These are phyloP conservation scores for Hemibagrus guttatus DNA, from an alignment of 2,797 vertebrate genomes.

Conservation along the genomic window DNA sequence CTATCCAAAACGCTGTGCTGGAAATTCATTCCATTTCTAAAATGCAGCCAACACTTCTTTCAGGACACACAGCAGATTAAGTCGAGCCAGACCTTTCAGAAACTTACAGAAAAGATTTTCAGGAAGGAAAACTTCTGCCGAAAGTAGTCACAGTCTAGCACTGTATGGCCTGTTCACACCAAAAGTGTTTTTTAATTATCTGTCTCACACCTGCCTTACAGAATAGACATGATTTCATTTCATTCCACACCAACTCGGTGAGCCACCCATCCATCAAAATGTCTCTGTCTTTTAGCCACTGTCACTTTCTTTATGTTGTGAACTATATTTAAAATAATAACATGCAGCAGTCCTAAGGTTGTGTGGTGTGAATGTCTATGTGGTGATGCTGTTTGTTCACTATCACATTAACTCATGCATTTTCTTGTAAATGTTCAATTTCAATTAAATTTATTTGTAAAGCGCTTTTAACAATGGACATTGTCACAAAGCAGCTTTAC, in stretches of 20 bases:
- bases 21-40: not conserved
- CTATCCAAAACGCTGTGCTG: not conserved
- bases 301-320: not conserved
- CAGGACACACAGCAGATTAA: not conserved
- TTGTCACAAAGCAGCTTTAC: too few species aligned
- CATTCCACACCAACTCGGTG: not conserved
- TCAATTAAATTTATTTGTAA: too few species aligned
- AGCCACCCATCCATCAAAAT: not conserved
- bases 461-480: too few species aligned
- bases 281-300: not conserved
- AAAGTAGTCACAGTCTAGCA: not conserved
- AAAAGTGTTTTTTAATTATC: not conserved
- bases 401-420: not conserved
- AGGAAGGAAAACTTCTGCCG: not conserved
- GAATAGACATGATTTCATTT: not conserved
- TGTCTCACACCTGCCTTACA: not conserved
- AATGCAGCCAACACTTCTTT: not conserved
- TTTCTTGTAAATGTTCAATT: not conserved
- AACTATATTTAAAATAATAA: not conserved
- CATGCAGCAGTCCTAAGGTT: not conserved
- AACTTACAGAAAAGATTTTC: not conserved
- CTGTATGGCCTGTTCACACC: not conserved
- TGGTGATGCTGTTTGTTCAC: not conserved
- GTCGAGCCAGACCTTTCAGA: not conserved
- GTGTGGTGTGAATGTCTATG: not conserved